A percentile compares a stretch with the other conserved stretches of the same genome.
phyloP scores from a whole-genome alignment of 2,797 vertebrate species.

The Distichodus sexfasciatus region DNA sequence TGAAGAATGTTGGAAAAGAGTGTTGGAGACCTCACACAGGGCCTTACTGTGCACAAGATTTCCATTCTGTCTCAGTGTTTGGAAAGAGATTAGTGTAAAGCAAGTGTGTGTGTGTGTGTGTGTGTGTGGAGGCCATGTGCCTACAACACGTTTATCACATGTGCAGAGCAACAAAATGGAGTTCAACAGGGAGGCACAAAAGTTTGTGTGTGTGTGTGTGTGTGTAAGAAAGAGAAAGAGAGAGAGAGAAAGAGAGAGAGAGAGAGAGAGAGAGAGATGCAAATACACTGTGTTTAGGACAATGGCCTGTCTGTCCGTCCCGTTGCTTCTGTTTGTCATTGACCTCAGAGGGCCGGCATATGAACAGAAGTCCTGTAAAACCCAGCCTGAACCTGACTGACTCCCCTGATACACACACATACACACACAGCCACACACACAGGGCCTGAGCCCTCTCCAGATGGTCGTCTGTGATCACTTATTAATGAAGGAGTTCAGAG shows the following conservation, averaged over 20 bases:
- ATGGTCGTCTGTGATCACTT: conserved; percentile 88
- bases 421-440: conserved; percentile 25
- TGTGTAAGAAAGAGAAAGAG: not conserved
- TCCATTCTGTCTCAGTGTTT: not conserved
- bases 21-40: not conserved
- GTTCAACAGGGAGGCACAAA: not conserved
- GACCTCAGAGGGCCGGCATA: conserved; percentile 9
- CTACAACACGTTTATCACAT: not conserved
- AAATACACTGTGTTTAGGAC: not conserved
- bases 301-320: not conserved
- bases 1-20: not conserved
- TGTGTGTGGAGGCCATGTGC: not conserved
- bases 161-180: not conserved
- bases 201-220: not conserved
- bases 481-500: conserved; percentile 87
- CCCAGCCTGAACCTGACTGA: conserved; percentile 7
- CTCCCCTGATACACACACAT: not conserved
- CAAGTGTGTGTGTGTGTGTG: not conserved
- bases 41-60: not conserved
- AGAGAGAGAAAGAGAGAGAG: not conserved
- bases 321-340: not conserved
- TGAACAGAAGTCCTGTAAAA: conserved; percentile 1
- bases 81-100: not conserved
- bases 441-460: conserved; percentile 76
- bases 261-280: not conserved